Conservation (phyloP, 2,888 invertebrate species). For the Philhelius pedissequus region DNA sequence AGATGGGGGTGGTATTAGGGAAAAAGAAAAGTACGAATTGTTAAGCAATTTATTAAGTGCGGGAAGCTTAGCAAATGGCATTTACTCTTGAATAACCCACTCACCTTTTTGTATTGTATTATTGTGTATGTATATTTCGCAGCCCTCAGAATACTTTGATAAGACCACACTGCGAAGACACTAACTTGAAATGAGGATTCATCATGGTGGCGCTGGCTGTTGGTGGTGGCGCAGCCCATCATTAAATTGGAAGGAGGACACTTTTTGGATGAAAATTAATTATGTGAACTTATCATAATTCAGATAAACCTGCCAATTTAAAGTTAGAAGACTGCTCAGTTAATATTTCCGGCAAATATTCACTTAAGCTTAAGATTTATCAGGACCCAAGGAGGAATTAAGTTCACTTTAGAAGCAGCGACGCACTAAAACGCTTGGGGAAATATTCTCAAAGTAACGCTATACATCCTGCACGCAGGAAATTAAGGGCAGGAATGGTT, state of each 20-base stretch:
- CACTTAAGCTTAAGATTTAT: slow-evolving; percentile 29
- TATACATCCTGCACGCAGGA: slow-evolving; percentile 22
- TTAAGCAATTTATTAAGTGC: slow-evolving; percentile 61
- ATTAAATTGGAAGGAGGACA: neutral
- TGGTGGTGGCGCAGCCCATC: neutral
- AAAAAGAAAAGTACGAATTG: slow-evolving; percentile 56
- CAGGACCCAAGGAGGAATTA: slow-evolving; percentile 25
- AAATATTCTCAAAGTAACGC: neutral
- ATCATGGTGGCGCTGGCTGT: neutral
- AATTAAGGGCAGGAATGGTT: slow-evolving; percentile 21
- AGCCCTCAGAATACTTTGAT: neutral
- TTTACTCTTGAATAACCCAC: slow-evolving; percentile 4
- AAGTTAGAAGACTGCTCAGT: slow-evolving; percentile 25
- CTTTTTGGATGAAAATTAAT: slow-evolving; percentile 53
- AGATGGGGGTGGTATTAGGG: neutral
- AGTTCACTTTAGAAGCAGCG: neutral
- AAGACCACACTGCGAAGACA: neutral
- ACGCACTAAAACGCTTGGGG: neutral
- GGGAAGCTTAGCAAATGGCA: slow-evolving; percentile 30
- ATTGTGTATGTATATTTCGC: neutral
- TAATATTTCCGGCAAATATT: slow-evolving; percentile 39
- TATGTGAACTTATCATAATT: slow-evolving; percentile 61
- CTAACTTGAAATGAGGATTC: neutral
- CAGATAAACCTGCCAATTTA: slow-evolving; percentile 36
- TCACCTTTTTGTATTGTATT: neutral